A percentile compares a stretch with the other conserved stretches of the same genome.
These are phyloP conservation scores for Koerneria pararmatus DNA, from an alignment of 2,888 invertebrate species.

Conservation along the genomic window DNA sequence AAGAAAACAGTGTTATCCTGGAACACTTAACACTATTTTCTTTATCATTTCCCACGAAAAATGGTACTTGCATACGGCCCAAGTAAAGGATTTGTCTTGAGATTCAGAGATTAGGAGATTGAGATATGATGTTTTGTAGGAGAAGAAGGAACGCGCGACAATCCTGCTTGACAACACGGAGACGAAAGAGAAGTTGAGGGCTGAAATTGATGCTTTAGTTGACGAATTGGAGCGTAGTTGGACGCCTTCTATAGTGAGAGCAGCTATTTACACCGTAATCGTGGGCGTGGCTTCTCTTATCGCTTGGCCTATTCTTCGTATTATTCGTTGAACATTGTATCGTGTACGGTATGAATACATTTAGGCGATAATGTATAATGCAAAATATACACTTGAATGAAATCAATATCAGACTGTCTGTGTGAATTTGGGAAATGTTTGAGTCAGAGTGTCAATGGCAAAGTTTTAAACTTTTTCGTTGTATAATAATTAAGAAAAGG, in stretches of 20 bases:
- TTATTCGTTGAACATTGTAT: no score
- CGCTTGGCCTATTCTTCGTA: no score
- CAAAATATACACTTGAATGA: no score
- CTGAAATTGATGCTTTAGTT: conserved; percentile 23
- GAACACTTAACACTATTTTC: no score
- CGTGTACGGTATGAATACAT: no score
- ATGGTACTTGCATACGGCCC: conserved; percentile 22
- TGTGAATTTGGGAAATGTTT: no score
- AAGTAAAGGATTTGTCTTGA: neutral
- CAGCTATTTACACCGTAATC: conserved; percentile 25
- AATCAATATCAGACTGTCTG: no score
- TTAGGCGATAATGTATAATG: no score
- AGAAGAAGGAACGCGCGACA: conserved; percentile 32
- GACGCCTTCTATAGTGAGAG: conserved; percentile 32
- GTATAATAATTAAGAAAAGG: no score
- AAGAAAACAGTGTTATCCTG: no score
- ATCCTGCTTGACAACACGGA: conserved; percentile 52
- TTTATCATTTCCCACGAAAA: conserved; percentile 31
- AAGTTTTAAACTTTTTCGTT: no score
- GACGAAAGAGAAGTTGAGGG: conserved; percentile 33
- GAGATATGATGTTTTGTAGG: neutral
- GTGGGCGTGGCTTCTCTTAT: conserved; percentile 23
- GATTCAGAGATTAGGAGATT: neutral
- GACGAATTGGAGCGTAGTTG: conserved; percentile 26
- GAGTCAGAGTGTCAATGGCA: no score